Conservation (phyloP, 1,140 invertebrate genomes). For the Cyphomyrmex costatus region DNA sequence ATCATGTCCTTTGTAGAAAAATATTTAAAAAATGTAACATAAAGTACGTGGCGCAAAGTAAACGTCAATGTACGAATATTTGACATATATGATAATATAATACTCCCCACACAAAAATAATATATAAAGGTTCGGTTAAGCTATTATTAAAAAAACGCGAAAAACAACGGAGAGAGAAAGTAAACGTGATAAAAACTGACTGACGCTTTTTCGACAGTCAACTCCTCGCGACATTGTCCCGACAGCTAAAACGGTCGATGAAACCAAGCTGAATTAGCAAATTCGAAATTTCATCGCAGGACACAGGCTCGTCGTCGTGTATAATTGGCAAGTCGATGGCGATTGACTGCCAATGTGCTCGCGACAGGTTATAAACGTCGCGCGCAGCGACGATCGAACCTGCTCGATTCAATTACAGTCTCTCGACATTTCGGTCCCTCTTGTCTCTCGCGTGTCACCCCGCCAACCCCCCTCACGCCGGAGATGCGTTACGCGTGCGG, state of each 20-base stretch:
- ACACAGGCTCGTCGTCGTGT: neutral
- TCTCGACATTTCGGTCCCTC: neutral
- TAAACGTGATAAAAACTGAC: neutral
- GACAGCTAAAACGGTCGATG: slow-evolving; percentile 15
- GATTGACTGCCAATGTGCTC: slow-evolving; percentile 19
- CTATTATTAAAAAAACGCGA: neutral
- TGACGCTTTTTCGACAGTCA: neutral
- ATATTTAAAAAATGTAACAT: neutral
- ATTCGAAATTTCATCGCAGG: neutral
- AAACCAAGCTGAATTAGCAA: slow-evolving; percentile 45
- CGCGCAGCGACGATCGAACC: slow-evolving; percentile 14
- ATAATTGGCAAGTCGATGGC: slow-evolving; percentile 42
- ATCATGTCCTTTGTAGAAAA: neutral
- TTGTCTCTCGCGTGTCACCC: neutral
- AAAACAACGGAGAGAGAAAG: neutral
- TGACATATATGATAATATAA: too few relatives aligned
- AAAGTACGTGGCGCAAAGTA: neutral
- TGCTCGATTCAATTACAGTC: slow-evolving; percentile 13
- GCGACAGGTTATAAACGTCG: slow-evolving; percentile 23
- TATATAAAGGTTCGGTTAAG: neutral
- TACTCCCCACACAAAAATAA: slow-evolving; percentile 9
- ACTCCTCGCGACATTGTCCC: too few relatives aligned
- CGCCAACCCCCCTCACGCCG: too few relatives aligned
- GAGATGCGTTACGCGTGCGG: neutral
- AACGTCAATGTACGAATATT: slow-evolving; percentile 9